Conservation (phyloP, 2,113 vertebrate genomes). For the Oreocharis arfaki region DNA sequence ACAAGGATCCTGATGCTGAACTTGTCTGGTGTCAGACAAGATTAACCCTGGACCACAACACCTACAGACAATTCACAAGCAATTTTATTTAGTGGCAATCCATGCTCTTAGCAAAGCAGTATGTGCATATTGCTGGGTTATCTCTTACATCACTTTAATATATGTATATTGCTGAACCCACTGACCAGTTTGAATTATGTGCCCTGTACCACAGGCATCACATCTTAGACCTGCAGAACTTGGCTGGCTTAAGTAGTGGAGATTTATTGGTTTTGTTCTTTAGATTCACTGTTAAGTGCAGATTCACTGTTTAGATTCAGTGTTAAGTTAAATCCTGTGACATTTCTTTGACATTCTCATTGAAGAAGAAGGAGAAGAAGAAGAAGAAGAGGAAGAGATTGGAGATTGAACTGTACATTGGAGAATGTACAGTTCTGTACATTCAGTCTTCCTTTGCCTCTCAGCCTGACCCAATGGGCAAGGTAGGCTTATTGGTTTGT, state of each 20-base stretch:
- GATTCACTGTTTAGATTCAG: not conserved
- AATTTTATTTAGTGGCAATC: not conserved
- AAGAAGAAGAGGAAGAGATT: not conserved
- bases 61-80: not conserved
- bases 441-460: not conserved
- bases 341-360: not conserved
- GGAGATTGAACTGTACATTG: no score
- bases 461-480: not conserved
- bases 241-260: not conserved
- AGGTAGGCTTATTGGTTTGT: not conserved
- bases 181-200: not conserved
- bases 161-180: not conserved
- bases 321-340: not conserved
- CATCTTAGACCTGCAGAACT: not conserved
- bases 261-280: not conserved
- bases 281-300: not conserved
- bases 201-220: not conserved
- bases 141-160: not conserved
- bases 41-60: not conserved
- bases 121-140: not conserved
- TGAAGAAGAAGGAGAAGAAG: not conserved
- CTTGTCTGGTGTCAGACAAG: not conserved
- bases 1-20: not conserved
- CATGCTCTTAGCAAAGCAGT: not conserved
- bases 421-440: not conserved